Conservation (phyloP, 2,113 vertebrate species). For the Cyanoderma ruficeps region DNA sequence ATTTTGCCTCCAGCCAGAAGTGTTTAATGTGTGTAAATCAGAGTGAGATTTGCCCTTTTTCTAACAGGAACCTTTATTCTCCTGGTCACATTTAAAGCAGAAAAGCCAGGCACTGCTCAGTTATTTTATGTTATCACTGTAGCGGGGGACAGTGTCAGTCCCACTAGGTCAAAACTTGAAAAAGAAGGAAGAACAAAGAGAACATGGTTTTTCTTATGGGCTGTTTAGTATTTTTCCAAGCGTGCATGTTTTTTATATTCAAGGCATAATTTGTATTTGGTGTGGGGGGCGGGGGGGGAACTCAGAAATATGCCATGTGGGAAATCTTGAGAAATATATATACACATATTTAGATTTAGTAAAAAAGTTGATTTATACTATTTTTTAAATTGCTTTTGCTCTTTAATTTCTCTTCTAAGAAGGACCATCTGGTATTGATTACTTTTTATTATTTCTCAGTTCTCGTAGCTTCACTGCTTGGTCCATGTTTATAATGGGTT, state of each 20-base stretch:
- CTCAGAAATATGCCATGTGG: background rate
- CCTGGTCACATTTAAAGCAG: background rate
- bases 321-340: conserved; percentile 6
- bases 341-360: background rate
- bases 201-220: background rate
- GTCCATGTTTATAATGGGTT: conserved; percentile 46
- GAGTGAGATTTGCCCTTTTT: background rate
- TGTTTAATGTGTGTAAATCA: conserved; percentile 36
- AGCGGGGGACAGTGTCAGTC: background rate
- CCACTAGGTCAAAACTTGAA: conserved; percentile 2
- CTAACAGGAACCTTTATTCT: background rate
- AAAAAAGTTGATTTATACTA: conserved; percentile 56
- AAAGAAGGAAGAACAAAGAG: conserved; percentile 14
- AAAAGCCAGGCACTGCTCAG: background rate
- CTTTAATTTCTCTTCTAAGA: conserved; percentile 62
- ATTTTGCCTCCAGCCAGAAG: conserved; percentile 17
- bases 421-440: conserved; percentile 66
- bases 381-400: conserved; percentile 58
- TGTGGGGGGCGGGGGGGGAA: background rate
- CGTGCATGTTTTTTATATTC: background rate
- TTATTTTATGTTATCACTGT: conserved; percentile 2
- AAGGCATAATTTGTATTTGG: background rate
- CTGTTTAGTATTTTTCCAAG: background rate
- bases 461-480: background rate
- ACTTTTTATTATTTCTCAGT: conserved; percentile 65